Percentiles rank a stretch among this genome's conserved stretches.
phyloP scores from a whole-genome alignment of 2,888 invertebrate species.

The Agrochola lota region DNA sequence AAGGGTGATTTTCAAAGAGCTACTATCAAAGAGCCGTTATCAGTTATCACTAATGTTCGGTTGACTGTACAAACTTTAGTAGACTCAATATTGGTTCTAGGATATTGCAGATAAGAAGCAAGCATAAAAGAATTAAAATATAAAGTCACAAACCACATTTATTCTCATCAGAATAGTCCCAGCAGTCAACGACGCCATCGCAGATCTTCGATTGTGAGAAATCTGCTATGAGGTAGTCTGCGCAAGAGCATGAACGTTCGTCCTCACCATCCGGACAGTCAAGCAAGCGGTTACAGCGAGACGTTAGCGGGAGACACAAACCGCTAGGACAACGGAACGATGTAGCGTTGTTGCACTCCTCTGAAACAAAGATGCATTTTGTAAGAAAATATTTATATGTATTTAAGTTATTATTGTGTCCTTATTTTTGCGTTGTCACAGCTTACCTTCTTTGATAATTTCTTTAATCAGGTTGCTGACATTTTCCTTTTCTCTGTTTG shows the following conservation, averaged over 20 bases:
- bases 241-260: conserved; percentile 93
- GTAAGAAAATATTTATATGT: neutral
- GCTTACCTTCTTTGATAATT: conserved; percentile 74
- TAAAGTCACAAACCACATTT: conserved; percentile 92
- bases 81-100: neutral
- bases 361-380: conserved; percentile 69
- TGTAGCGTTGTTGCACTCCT: conserved; percentile 86
- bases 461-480: conserved; percentile 47
- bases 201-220: conserved; percentile 93
- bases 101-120: neutral
- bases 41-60: neutral
- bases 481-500: conserved; percentile 76
- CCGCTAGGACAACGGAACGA: conserved; percentile 91
- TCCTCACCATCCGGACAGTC: conserved; percentile 93
- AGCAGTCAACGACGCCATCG: conserved; percentile 94
- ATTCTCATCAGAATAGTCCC: conserved; percentile 95
- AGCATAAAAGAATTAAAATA: neutral
- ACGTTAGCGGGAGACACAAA: conserved; percentile 91
- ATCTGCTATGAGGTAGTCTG: conserved; percentile 93
- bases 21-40: no score
- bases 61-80: neutral
- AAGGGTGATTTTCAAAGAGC: neutral
- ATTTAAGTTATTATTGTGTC: neutral
- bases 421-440: neutral
- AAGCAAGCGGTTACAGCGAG: conserved; percentile 93